Conservation (phyloP, 2,888 invertebrate species). For the Apotomis capreana region DNA sequence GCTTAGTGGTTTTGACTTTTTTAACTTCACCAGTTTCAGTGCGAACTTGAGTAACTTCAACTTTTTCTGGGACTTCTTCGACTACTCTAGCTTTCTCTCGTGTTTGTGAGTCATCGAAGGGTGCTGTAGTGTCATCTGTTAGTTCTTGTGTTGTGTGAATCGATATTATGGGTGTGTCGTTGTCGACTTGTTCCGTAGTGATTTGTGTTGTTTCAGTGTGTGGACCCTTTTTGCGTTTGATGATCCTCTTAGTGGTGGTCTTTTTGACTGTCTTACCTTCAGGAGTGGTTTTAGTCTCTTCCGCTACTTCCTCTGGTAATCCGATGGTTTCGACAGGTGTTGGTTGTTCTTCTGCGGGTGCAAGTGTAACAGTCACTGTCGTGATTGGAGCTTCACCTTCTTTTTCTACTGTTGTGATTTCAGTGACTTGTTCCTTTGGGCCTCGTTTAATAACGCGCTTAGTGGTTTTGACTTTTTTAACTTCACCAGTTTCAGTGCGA, state of each 20-base stretch:
- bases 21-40: constrained; percentile 52
- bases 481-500: neutral
- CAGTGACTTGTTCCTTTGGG: neutral
- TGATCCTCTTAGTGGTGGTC: constrained; percentile 47
- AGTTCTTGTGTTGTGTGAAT: constrained; percentile 61
- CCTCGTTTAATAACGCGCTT: neutral
- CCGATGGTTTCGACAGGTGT: neutral
- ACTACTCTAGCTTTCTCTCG: constrained; percentile 40
- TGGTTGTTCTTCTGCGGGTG: neutral
- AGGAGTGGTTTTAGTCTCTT: constrained; percentile 6
- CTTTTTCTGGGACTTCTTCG: constrained; percentile 36
- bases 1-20: constrained; percentile 55
- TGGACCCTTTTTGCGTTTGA: constrained; percentile 53
- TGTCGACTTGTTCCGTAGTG: constrained; percentile 58
- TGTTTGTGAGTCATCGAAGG: constrained; percentile 42
- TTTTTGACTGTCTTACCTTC: constrained; percentile 7
- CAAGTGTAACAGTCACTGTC: neutral
- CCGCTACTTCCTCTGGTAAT: neutral
- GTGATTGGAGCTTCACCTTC: neutral
- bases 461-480: neutral
- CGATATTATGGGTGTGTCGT: constrained; percentile 55
- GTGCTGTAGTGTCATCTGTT: constrained; percentile 45
- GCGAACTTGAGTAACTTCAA: constrained; percentile 47
- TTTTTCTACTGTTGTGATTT: neutral
- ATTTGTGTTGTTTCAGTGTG: constrained; percentile 59